These are phyloP conservation scores for Pocota personata DNA, from an alignment of 2,888 invertebrate genomes.

Conservation along the genomic window DNA sequence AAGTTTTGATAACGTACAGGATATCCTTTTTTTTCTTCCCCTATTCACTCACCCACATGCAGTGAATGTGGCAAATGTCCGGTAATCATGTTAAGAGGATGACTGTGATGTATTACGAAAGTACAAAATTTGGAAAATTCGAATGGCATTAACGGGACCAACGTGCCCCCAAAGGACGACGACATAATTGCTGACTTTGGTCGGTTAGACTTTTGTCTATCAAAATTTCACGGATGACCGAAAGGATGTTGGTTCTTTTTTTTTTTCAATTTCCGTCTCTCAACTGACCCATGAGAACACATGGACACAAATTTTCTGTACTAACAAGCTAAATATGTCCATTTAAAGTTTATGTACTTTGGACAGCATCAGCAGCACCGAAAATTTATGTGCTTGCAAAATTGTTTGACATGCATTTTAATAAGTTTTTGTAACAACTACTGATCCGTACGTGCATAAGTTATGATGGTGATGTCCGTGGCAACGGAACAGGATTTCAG, in stretches of 20 bases:
- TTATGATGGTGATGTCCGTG: constrained; percentile 44
- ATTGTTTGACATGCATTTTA: constrained; percentile 70
- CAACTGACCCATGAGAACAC: constrained; percentile 21
- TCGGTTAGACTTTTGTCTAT: constrained; percentile 69
- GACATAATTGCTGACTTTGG: constrained; percentile 71
- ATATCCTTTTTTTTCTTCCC: constrained; percentile 11
- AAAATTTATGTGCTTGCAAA: constrained; percentile 48
- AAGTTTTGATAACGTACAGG: constrained; percentile 65
- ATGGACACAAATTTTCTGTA: constrained; percentile 41
- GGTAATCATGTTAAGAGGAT: constrained; percentile 46
- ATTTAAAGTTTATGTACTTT: constrained; percentile 67
- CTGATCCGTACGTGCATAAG: constrained; percentile 62
- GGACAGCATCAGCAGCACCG: constrained; percentile 23
- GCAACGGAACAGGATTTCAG: constrained; percentile 40
- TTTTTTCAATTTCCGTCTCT: constrained; percentile 26
- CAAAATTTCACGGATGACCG: constrained; percentile 69
- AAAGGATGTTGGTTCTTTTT: constrained; percentile 30
- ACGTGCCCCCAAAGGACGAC: constrained; percentile 24
- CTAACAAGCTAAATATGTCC: constrained; percentile 72
- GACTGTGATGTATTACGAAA: constrained; percentile 47
- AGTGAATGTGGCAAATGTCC: background rate
- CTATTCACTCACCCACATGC: background rate
- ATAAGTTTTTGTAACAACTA: constrained; percentile 74
- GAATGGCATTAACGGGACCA: constrained; percentile 46
- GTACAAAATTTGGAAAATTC: constrained; percentile 42